Percentiles rank a stretch among this genome's conserved stretches.
Conservation (phyloP, 2,888 invertebrate species). For the Lutraria lutraria region DNA sequence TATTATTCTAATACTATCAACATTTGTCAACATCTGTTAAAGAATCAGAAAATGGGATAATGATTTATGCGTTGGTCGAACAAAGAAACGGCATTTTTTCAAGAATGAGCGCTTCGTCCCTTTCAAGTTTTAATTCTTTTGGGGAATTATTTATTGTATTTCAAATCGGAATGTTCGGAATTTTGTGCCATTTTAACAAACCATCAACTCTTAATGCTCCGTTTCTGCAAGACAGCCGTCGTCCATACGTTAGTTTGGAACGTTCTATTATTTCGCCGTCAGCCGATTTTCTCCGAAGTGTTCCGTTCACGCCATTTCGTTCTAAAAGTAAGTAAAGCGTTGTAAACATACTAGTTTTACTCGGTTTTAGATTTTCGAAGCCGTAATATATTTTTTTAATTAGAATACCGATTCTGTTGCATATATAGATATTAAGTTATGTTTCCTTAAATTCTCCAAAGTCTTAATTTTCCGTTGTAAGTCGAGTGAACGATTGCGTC, state of each 20-base stretch:
- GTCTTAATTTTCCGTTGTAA: background rate
- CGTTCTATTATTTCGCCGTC: background rate
- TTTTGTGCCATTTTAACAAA: background rate
- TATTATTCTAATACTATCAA: too few relatives aligned
- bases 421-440: background rate
- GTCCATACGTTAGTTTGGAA: background rate
- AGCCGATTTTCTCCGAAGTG: background rate
- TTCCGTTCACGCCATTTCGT: background rate
- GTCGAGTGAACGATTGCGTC: background rate
- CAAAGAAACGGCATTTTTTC: too few relatives aligned
- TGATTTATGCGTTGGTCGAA: too few relatives aligned
- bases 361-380: background rate
- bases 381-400: background rate
- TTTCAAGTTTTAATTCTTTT: too few relatives aligned
- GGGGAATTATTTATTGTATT: background rate
- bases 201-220: background rate
- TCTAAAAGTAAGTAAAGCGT: conserved; percentile 1
- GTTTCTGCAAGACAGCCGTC: background rate
- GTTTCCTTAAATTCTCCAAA: background rate
- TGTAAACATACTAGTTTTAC: background rate
- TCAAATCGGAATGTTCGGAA: background rate
- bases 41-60: too few relatives aligned
- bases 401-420: background rate
- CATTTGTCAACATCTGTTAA: too few relatives aligned
- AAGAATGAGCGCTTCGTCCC: too few relatives aligned